Base-by-base conservation (phyloP, 2,113 vertebrate genomes). In the Corythornis madagascariensis region DNA sequence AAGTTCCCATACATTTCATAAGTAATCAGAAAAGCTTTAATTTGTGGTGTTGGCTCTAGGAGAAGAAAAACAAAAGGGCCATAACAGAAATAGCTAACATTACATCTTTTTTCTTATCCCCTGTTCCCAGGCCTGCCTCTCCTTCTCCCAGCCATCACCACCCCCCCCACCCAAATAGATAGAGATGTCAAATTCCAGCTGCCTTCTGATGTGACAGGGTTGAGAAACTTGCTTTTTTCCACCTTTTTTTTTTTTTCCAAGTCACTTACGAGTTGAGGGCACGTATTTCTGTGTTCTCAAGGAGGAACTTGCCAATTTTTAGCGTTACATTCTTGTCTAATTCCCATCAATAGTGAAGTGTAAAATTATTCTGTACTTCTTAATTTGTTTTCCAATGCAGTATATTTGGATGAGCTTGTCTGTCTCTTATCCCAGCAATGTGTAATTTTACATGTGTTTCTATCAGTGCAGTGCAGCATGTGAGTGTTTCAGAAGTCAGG, bases 141-240 rank as follows among this genome's bases (percentile, higher is more conserved):
- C 28, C 53, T 55, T 8, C 31, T 52, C 3, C 3, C 14, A 10
- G 1, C 21, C 2, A 5, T 33, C 33, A 60, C 33, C n/a, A 24
- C 13, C 57, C 21, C 20, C n/a, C 57, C 21, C 20, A 21, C 11
- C 2, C 1, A 0, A 7, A 13, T 52, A 25, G 15, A 28, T 24
- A 43, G 20, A 16, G 29, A 14, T 21, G 15, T n/a, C 55, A 64
- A 85, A 64, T 73, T 77, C 7, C 4, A 19, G 13, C 19, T 74
- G 28, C 28, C 7, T 53, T 10, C 29, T 59, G 18, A 20, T 55
- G 61, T 57, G 40, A 52, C 33, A 40, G 11, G 14, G 5, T 4
- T 65, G 40, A 65, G 61, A 86, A 75, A 35, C 13, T 38, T 47
- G 26, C 7, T 18, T 31, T 65, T 60, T 33, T 13, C 7, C 0